These are phyloP conservation scores for Actenoides hombroni DNA, from an alignment of 2,113 vertebrate species.

Conservation along the genomic window DNA sequence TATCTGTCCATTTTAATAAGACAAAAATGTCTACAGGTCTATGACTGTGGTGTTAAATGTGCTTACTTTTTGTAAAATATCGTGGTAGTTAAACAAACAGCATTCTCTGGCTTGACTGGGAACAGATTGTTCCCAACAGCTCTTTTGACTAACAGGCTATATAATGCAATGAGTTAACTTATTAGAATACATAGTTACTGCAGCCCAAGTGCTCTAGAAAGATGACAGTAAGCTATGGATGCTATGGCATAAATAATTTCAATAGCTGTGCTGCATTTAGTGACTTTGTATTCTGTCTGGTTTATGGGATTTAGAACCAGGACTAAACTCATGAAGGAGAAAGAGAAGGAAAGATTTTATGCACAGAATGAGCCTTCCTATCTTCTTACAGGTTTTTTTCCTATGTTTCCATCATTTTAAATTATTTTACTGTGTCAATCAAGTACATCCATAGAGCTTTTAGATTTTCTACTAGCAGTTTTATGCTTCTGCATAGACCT, in stretches of 20 bases:
- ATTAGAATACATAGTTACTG: neutral
- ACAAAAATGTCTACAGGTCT: neutral
- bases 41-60: conserved; percentile 2
- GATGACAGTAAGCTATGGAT: conserved; percentile 35
- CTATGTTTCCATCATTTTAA: neutral
- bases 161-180: conserved; percentile 36
- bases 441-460: neutral
- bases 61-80: conserved; percentile 55
- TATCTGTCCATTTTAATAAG: conserved; percentile 50
- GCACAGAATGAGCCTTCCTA: neutral
- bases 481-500: neutral
- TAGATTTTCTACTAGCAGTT: neutral
- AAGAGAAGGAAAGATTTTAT: neutral
- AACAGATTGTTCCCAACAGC: conserved; percentile 39
- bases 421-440: neutral
- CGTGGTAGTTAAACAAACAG: conserved; percentile 3
- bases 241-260: neutral
- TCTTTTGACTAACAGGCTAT: neutral
- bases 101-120: conserved; percentile 5
- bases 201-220: neutral
- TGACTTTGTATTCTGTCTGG: neutral
- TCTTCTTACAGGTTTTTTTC: neutral
- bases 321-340: neutral
- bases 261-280: neutral
- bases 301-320: neutral